Conservation (phyloP, 1,140 invertebrate genomes). For the Zaprionus kolodkinae region DNA sequence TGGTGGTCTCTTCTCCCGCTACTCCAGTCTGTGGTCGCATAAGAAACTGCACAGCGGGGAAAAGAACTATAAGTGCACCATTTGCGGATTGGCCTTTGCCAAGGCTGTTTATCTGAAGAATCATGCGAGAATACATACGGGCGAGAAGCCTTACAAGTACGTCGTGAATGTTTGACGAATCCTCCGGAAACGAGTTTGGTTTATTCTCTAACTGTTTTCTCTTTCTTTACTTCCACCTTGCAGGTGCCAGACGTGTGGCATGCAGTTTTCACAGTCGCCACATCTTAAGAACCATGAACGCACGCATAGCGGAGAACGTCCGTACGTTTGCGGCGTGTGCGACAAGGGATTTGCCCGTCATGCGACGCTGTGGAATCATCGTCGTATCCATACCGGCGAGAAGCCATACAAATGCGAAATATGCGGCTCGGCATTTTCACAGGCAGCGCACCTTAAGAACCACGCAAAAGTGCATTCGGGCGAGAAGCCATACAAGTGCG, state of each 20-base stretch:
- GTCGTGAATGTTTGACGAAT: conserved; percentile 22
- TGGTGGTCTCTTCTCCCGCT: conserved; percentile 92
- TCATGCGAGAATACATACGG: conserved; percentile 92
- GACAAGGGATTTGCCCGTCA: conserved; percentile 94
- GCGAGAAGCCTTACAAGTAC: conserved; percentile 93
- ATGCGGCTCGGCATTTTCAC: conserved; percentile 93
- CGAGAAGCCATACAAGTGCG: conserved; percentile 90
- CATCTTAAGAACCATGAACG: conserved; percentile 96
- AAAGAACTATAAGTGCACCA: conserved; percentile 96
- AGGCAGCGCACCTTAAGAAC: conserved; percentile 94
- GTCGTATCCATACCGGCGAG: conserved; percentile 96
- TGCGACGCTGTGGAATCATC: conserved; percentile 95
- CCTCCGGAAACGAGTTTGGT: not conserved
- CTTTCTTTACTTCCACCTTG: not conserved
- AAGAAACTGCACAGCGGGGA: conserved; percentile 94
- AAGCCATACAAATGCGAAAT: conserved; percentile 94
- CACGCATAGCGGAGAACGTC: conserved; percentile 95
- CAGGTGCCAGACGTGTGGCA: conserved; percentile 92
- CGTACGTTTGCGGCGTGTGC: conserved; percentile 96
- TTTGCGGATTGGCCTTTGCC: conserved; percentile 96
- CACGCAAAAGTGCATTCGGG: conserved; percentile 93
- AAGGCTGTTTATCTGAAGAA: conserved; percentile 96
- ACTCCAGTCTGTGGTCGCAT: conserved; percentile 93
- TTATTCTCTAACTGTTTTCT: not conserved
- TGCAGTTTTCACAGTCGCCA: conserved; percentile 94